Conservation (phyloP, 2,888 invertebrate genomes). For the Morpho achilles region DNA sequence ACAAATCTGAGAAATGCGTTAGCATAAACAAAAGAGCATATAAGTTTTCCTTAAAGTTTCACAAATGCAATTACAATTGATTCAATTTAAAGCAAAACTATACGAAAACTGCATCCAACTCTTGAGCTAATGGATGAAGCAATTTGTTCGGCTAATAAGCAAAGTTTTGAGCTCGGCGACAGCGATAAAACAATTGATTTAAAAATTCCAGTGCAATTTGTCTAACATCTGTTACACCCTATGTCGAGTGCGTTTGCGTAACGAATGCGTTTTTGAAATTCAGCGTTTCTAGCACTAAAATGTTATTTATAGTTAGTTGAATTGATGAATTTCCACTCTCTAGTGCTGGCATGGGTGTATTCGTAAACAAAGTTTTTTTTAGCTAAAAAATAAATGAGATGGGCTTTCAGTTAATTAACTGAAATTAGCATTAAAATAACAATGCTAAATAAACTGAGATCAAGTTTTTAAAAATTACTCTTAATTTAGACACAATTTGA, state of each 20-base stretch:
- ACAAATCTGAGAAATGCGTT: too few species aligned
- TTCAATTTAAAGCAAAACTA: conserved; percentile 2
- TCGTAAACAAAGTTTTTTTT: too few species aligned
- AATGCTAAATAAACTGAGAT: too few species aligned
- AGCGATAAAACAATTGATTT: conserved; percentile 20
- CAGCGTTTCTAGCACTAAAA: conserved; percentile 7
- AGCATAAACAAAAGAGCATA: too few species aligned
- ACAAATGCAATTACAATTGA: background rate
- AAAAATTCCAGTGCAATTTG: conserved; percentile 22
- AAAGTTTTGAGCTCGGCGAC: conserved; percentile 36
- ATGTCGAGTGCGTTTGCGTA: conserved; percentile 8
- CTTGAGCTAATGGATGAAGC: conserved; percentile 9
- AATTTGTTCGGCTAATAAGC: conserved; percentile 33
- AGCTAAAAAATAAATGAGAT: too few species aligned
- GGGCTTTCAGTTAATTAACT: too few species aligned
- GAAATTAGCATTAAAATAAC: too few species aligned
- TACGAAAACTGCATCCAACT: conserved; percentile 5
- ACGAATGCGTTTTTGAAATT: conserved; percentile 15
- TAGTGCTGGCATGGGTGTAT: too few species aligned
- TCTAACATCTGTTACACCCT: conserved; percentile 24
- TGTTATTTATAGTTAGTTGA: conserved; percentile 5
- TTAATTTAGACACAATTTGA: too few species aligned
- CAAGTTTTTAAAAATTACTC: too few species aligned
- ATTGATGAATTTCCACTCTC: too few species aligned
- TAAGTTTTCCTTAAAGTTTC: too few species aligned